Percentiles rank a stretch among this genome's conserved stretches.
Conservation (phyloP, 2,113 vertebrate genomes). For the Oxygymnocypris stewartii region DNA sequence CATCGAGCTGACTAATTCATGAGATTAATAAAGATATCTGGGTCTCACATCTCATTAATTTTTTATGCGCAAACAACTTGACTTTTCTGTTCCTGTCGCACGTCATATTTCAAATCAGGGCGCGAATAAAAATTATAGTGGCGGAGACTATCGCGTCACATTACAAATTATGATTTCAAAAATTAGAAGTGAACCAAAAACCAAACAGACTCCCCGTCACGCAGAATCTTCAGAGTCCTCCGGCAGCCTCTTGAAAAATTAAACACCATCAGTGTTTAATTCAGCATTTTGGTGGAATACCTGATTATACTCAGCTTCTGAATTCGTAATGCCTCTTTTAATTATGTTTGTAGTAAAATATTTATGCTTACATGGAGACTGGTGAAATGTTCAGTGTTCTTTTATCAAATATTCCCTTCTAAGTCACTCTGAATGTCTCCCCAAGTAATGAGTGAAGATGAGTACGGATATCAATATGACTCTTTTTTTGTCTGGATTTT, state of each 20-base stretch:
- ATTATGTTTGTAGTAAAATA: constrained; percentile 39
- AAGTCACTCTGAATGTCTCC: constrained; percentile 1
- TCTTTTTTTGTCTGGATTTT: background rate
- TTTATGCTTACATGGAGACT: constrained; percentile 35
- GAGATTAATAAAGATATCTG: constrained; percentile 48
- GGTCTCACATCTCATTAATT: constrained; percentile 36
- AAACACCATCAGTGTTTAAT: constrained; percentile 32
- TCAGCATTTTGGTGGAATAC: constrained; percentile 37
- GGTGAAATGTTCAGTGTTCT: background rate
- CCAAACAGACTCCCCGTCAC: constrained; percentile 26
- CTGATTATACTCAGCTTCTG: constrained; percentile 26
- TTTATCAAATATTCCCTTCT: constrained; percentile 28
- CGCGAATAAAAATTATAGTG: constrained; percentile 6
- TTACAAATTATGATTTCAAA: constrained; percentile 43
- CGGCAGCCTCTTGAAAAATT: constrained; percentile 29
- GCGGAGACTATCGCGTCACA: constrained; percentile 27
- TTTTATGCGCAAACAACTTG: constrained; percentile 49
- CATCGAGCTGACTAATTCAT: constrained; percentile 22
- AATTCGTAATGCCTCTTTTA: constrained; percentile 34
- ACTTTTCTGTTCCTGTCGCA: constrained; percentile 33
- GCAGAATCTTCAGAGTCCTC: constrained; percentile 1
- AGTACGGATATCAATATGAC: background rate
- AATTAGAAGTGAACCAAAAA: constrained; percentile 39
- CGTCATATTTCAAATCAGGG: constrained; percentile 38
- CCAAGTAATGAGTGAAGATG: constrained; percentile 10